Evolutionary conservation across 2,797 vertebrate genomes (phyloP), one percentile per base, ranked within the genome.

Genomic region (Cossypha caffra): DNA sequence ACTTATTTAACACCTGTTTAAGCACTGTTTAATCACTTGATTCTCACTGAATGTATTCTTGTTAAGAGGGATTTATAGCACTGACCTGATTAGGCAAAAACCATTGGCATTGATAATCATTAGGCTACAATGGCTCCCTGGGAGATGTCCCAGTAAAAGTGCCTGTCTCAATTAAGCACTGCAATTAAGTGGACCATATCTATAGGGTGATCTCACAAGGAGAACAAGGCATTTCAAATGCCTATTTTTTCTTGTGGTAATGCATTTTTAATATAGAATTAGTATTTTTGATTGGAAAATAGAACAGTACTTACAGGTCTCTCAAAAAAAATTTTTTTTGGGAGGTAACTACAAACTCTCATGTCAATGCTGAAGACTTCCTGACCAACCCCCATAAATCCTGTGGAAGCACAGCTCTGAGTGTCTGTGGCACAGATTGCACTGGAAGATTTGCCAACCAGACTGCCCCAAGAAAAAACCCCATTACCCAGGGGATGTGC

Each of bases 101-200:
- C 71, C 81, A 94, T 76, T 79, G 91, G 89, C 91, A 96, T 89
- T 85, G 94, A 85, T 79, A 71, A 96, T 94, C 91, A 79, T 96
- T 92, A 96, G 74, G 88, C 59, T 87, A 50, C 89, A 43, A 89
- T 43, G 63, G 86, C 89, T 96, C 90, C 90, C 86, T 92, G 95
- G 95, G 95, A 97, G 92, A 96, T 94, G 95, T 91, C 95, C 96
- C 90, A 95, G 86, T 96, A 95, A 95, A 85, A 87, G 72, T 26
- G 45, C 13, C 90, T 92, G 74, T 82, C 92, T 94, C 92, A 96
- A 93, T 96, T 96, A 97, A 87, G 88, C 88, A 6, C 29, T 24
- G 77, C 88, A 90, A 91, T 96, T 96, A 92, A 76, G 48, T 52
- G 80, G 51, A 90, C 76, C 73, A 8, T 85, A 94, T 71, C 86